phyloP scores from a whole-genome alignment of 2,888 invertebrate species.

The Morpho achilles region DNA sequence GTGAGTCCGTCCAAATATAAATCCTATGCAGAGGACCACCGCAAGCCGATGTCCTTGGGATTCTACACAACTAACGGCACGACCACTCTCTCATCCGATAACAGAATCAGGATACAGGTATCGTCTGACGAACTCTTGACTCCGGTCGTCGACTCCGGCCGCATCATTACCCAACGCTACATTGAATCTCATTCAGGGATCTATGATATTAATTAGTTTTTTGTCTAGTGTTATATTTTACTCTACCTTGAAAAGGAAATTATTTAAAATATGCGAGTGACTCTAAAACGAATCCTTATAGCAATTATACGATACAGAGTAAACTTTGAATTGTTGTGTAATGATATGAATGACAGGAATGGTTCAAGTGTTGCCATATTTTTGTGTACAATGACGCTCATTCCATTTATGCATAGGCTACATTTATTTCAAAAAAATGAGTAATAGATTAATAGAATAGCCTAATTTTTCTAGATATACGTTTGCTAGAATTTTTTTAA shows the following conservation, averaged over 20 bases:
- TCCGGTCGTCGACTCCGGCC: conserved; percentile 81
- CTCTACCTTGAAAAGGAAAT: conserved; percentile 2
- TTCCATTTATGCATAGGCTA: conserved; percentile 9
- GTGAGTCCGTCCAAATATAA: conserved; percentile 63
- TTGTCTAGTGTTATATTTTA: neutral
- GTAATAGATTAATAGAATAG: no score
- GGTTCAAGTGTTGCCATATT: conserved; percentile 8
- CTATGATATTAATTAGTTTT: conserved; percentile 57
- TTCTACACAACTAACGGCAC: conserved; percentile 78
- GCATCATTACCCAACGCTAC: conserved; percentile 62
- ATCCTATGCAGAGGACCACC: conserved; percentile 53
- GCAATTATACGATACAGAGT: neutral
- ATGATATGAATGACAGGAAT: neutral
- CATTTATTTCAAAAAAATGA: neutral
- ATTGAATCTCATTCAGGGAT: conserved; percentile 63
- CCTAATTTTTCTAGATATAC: no score
- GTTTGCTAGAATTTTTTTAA: no score
- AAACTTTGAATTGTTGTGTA: neutral
- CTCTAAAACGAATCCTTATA: neutral
- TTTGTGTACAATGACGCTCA: conserved; percentile 6
- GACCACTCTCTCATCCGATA: conserved; percentile 78
- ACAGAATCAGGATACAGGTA: conserved; percentile 86
- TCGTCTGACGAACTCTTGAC: conserved; percentile 84
- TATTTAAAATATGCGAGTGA: neutral
- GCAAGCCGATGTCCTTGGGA: conserved; percentile 62